Conservation (phyloP, 2,113 vertebrate genomes). For the Channa argus region DNA sequence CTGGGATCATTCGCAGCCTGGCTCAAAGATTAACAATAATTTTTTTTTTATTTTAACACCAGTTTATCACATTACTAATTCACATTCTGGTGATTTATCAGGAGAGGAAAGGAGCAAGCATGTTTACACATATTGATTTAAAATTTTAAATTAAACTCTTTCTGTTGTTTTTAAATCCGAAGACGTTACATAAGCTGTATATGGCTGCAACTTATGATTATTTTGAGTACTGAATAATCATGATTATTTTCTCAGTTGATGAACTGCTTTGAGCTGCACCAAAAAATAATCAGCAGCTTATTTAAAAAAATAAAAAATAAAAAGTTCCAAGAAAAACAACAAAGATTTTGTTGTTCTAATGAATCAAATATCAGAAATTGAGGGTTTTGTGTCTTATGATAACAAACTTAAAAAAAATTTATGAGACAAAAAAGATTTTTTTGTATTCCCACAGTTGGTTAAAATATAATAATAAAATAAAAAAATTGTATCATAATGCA, state of each 20-base stretch:
- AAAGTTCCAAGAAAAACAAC: no score
- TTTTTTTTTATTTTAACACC: neutral
- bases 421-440: no score
- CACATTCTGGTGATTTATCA: neutral
- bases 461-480: no score
- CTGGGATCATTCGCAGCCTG: slow-evolving; percentile 43
- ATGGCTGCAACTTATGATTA: neutral
- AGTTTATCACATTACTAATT: slow-evolving; percentile 6
- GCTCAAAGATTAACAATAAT: slow-evolving; percentile 3
- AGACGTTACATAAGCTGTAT: neutral
- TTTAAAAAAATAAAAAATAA: no score
- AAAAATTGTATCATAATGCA: no score
- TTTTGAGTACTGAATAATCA: neutral
- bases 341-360: no score
- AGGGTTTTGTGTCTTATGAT: no score
- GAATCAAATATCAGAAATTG: no score
- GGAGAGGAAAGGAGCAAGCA: neutral
- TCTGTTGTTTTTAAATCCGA: neutral
- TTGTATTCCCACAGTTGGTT: no score
- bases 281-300: no score
- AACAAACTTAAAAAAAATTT: no score
- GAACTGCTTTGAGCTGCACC: no score
- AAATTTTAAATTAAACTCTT: neutral
- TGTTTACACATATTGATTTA: neutral
- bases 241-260: neutral